Conservation (phyloP, 2,888 invertebrate species). For the Epirrita christyi region DNA sequence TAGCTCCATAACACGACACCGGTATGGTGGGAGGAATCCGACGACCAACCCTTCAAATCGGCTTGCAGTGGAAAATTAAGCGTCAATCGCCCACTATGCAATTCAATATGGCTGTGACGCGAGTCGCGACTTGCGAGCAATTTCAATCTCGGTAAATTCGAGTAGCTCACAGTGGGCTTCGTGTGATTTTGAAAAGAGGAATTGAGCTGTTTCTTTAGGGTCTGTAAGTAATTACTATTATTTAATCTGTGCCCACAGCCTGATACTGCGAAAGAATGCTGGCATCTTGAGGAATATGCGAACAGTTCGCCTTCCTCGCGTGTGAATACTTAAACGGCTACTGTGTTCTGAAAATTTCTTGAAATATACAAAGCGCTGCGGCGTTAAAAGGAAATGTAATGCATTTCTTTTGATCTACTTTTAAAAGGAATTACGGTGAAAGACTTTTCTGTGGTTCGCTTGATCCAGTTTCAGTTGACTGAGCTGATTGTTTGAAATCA, state of each 20-base stretch:
- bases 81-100: too few relatives aligned
- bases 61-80: too few relatives aligned
- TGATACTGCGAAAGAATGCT: slow-evolving; percentile 33
- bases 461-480: slow-evolving; percentile 47
- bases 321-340: slow-evolving; percentile 14
- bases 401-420: slow-evolving; percentile 29
- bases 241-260: slow-evolving; percentile 22
- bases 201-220: too few relatives aligned
- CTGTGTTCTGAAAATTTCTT: slow-evolving; percentile 1
- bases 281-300: slow-evolving; percentile 31
- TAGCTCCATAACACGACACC: slow-evolving; percentile 40
- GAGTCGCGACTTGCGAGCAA: too few relatives aligned
- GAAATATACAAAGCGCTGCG: slow-evolving; percentile 18
- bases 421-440: slow-evolving; percentile 31
- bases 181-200: too few relatives aligned
- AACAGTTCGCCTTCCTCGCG: slow-evolving; percentile 17
- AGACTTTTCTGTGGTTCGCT: slow-evolving; percentile 35
- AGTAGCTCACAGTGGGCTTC: too few relatives aligned
- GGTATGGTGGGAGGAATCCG: slow-evolving; percentile 30
- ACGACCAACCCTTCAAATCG: too few relatives aligned
- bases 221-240: too few relatives aligned
- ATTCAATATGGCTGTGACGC: too few relatives aligned
- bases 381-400: slow-evolving; percentile 15
- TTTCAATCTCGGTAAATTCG: too few relatives aligned
- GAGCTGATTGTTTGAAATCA: slow-evolving; percentile 46